A percentile compares a stretch with the other conserved stretches of the same genome.
phyloP scores from a whole-genome alignment of 2,888 invertebrate species.

The Poecilobothrus nobilitatus region DNA sequence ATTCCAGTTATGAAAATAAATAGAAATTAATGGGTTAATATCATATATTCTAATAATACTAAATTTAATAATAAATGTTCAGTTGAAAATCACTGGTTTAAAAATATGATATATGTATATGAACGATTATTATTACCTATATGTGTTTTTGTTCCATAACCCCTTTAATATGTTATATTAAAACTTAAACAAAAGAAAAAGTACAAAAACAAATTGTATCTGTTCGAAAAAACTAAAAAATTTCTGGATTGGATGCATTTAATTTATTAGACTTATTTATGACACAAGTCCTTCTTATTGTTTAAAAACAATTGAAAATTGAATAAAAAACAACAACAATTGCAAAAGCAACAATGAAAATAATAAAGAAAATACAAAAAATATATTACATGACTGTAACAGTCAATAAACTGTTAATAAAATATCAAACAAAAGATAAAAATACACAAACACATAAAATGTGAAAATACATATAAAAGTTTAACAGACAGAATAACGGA shows the following conservation, averaged over 20 bases:
- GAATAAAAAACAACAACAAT: slow-evolving; percentile 11
- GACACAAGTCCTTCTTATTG: slow-evolving; percentile 29
- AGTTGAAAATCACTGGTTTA: too few relatives aligned
- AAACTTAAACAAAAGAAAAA: neutral
- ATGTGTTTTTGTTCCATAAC: neutral
- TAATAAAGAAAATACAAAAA: slow-evolving; percentile 30
- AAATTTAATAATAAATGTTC: too few relatives aligned
- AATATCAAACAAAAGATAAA: neutral
- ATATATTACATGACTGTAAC: slow-evolving; percentile 7
- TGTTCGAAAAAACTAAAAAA: neutral
- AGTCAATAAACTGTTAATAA: neutral
- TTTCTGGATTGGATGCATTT: slow-evolving; percentile 41
- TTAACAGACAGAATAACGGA: too few relatives aligned
- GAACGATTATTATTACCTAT: too few relatives aligned
- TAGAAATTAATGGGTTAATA: too few relatives aligned
- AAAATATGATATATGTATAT: too few relatives aligned
- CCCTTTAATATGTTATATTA: neutral
- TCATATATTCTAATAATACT: too few relatives aligned
- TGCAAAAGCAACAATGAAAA: slow-evolving; percentile 10
- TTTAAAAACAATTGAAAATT: slow-evolving; percentile 16
- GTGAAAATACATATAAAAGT: too few relatives aligned
- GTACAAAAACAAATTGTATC: neutral
- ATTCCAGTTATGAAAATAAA: too few relatives aligned
- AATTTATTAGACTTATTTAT: slow-evolving; percentile 44
- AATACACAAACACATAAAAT: too few relatives aligned